Percentiles rank a stretch among this genome's conserved stretches.
phyloP scores from a whole-genome alignment of 1,140 invertebrate species.

The Gerris buenoi region DNA sequence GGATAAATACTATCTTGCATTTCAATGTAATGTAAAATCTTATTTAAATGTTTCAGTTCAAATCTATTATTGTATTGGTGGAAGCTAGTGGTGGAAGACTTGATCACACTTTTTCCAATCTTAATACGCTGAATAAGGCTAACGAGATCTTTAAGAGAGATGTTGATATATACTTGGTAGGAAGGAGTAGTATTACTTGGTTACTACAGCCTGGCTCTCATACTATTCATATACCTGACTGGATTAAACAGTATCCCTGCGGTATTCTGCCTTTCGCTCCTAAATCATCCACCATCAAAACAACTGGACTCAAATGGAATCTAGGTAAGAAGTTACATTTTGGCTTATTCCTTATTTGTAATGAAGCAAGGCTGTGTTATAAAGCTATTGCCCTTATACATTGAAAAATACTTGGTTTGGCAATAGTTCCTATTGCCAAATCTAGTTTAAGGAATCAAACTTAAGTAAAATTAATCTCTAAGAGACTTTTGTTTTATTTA shows the following conservation, averaged over 20 bases:
- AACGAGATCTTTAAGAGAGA: conserved; percentile 31
- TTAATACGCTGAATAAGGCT: conserved; percentile 53
- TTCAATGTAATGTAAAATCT: too few species aligned
- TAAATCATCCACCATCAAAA: conserved; percentile 41
- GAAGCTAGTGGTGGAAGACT: conserved; percentile 46
- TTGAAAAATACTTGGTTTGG: too few species aligned
- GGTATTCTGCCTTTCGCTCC: conserved; percentile 55
- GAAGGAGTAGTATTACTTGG: conserved; percentile 51
- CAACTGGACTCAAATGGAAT: conserved; percentile 72
- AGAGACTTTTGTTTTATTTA: too few species aligned
- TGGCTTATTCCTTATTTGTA: too few species aligned
- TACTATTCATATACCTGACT: conserved; percentile 46
- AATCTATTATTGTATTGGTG: conserved; percentile 37
- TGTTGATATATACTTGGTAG: conserved; percentile 39
- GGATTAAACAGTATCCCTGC: conserved; percentile 34
- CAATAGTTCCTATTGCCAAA: too few species aligned
- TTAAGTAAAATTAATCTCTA: too few species aligned
- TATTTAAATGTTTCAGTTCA: conserved; percentile 12
- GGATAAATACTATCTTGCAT: neutral
- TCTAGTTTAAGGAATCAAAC: too few species aligned
- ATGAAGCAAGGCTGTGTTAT: too few species aligned
- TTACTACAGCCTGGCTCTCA: conserved; percentile 46
- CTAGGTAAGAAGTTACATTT: too few species aligned
- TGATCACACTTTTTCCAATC: conserved; percentile 63
- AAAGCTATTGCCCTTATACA: too few species aligned